These are phyloP conservation scores for Eretmocerus hayati DNA, from an alignment of 2,888 invertebrate genomes.

Conservation along the genomic window DNA sequence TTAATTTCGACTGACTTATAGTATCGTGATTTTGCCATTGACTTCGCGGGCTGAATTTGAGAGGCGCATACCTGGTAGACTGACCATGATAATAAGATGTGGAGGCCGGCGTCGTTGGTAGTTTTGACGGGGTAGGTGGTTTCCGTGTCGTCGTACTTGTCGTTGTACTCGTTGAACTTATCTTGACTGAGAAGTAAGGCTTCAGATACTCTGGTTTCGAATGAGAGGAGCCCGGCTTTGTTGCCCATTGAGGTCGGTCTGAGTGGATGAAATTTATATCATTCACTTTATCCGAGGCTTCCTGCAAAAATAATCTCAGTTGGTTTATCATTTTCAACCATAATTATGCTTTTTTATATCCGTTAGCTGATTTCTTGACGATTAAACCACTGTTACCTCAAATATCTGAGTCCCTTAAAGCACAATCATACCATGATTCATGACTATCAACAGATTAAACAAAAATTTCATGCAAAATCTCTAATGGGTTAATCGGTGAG, in stretches of 20 bases:
- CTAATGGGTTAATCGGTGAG: no score
- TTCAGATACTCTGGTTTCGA: constrained; percentile 33
- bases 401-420: no score
- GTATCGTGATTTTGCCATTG: no score
- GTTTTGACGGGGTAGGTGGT: neutral
- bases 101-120: constrained; percentile 28
- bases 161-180: constrained; percentile 24
- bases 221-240: constrained; percentile 32
- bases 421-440: no score
- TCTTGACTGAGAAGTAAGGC: constrained; percentile 37
- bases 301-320: constrained; percentile 27
- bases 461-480: no score
- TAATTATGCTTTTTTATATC: no score
- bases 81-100: constrained; percentile 28
- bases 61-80: constrained; percentile 34
- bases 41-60: no score
- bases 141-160: constrained; percentile 28
- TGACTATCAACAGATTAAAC: no score
- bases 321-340: no score
- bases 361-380: no score
- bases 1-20: no score
- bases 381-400: no score
- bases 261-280: constrained; percentile 37
- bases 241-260: constrained; percentile 40
- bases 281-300: constrained; percentile 26